These are phyloP conservation scores for Calonectris borealis DNA, from an alignment of 2,113 vertebrate genomes.

Conservation along the genomic window DNA sequence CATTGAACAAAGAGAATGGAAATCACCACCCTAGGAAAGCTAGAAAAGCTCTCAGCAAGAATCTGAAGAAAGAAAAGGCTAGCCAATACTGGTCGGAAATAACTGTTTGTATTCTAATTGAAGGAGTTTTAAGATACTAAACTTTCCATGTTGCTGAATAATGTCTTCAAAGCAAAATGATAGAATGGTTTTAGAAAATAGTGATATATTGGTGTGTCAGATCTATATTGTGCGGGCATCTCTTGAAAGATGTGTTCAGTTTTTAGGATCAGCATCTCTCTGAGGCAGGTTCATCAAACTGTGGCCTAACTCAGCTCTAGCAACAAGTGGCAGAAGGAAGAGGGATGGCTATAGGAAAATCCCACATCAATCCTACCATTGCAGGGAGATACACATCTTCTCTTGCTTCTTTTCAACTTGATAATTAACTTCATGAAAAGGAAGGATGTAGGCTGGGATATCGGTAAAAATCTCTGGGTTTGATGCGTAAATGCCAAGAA, in stretches of 20 bases:
- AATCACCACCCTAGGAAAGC: conserved; percentile 25
- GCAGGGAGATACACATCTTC: neutral
- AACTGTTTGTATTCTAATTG: neutral
- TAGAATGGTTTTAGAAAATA: neutral
- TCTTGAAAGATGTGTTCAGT: neutral
- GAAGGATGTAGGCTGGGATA: neutral
- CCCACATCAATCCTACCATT: neutral
- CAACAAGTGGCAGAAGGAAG: neutral
- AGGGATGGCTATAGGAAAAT: neutral
- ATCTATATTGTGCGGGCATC: neutral
- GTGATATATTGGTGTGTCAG: neutral
- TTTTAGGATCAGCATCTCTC: neutral
- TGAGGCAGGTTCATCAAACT: neutral
- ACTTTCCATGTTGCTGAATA: neutral
- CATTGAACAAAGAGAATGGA: conserved; percentile 37
- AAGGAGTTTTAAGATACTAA: neutral
- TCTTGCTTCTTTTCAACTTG: neutral
- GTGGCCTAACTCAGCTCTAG: neutral
- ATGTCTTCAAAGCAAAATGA: neutral
- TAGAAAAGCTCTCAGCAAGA: conserved; percentile 6
- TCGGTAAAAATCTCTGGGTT: neutral
- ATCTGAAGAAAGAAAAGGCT: neutral
- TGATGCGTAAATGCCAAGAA: neutral
- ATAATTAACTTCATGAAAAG: neutral
- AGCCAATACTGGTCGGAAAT: neutral